A percentile compares a stretch with the other conserved stretches of the same genome.
Evolutionary conservation across 2,797 vertebrate species (phyloP).

Genomic region (Mallotus villosus): DNA sequence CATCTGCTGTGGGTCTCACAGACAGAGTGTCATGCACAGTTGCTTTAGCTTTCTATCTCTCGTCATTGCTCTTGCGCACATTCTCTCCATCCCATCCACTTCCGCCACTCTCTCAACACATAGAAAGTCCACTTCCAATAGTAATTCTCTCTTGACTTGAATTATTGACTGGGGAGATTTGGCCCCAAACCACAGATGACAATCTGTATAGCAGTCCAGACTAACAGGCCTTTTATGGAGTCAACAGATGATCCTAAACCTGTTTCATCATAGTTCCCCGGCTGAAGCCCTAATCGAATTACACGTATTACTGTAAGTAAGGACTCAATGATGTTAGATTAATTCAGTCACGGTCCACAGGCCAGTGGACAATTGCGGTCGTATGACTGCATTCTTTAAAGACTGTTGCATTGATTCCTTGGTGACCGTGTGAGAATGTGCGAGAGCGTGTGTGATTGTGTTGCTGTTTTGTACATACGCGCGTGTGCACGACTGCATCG

Average conservation of each 20-base stretch:
- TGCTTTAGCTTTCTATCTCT: not conserved
- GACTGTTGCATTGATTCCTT: not conserved
- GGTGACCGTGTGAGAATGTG: not conserved
- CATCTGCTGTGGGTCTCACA: slow-evolving; percentile 2
- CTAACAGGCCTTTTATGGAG: not conserved
- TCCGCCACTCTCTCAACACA: not conserved
- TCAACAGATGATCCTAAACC: not conserved
- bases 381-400: not conserved
- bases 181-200: not conserved
- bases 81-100: not conserved
- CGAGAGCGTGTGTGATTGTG: not conserved
- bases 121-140: not conserved
- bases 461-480: too few relatives aligned
- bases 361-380: not conserved
- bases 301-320: slow-evolving; percentile 1
- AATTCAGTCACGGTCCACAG: not conserved
- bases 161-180: not conserved
- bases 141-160: not conserved
- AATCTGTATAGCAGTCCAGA: not conserved
- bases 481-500: not conserved
- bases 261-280: not conserved
- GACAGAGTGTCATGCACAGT: not conserved
- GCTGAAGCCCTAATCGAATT: not conserved
- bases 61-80: not conserved
- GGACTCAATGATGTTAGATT: not conserved